Evolutionary conservation across 2,888 invertebrate genomes (phyloP).

Genomic region (Pachliopta kotzebuea): DNA sequence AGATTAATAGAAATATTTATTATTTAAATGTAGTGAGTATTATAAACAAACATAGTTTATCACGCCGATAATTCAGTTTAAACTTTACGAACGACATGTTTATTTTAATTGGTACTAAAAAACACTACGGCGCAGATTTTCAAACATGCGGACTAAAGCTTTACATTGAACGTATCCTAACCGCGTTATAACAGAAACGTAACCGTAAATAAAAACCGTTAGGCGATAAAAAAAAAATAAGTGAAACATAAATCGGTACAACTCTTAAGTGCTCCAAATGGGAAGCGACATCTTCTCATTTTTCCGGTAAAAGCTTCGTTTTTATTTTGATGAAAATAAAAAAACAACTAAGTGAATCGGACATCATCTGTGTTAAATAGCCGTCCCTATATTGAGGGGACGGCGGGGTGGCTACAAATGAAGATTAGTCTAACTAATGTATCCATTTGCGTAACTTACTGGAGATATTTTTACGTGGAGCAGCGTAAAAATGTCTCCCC

Average conservation of each 20-base stretch:
- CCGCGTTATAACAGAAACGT: slow-evolving; percentile 54
- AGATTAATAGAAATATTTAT: no score
- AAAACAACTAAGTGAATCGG: slow-evolving; percentile 54
- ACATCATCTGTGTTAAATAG: slow-evolving; percentile 45
- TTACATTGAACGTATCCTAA: slow-evolving; percentile 51
- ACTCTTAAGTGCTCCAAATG: slow-evolving; percentile 66
- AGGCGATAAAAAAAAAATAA: slow-evolving; percentile 20
- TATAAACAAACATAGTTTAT: background rate
- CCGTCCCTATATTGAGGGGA: slow-evolving; percentile 45
- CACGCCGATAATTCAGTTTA: background rate
- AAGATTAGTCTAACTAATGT: slow-evolving; percentile 69
- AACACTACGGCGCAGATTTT: background rate
- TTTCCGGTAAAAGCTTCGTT: slow-evolving; percentile 65
- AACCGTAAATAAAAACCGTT: slow-evolving; percentile 51
- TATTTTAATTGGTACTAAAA: slow-evolving; percentile 1
- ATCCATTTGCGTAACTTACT: slow-evolving; percentile 54
- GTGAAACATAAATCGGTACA: slow-evolving; percentile 31
- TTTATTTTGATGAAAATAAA: slow-evolving; percentile 42
- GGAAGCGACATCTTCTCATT: slow-evolving; percentile 58
- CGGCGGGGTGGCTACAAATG: slow-evolving; percentile 53
- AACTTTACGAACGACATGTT: background rate
- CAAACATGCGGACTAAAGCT: slow-evolving; percentile 32
- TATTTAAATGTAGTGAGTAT: background rate
- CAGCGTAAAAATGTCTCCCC: slow-evolving; percentile 37
- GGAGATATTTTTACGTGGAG: slow-evolving; percentile 43